Base-by-base conservation (phyloP, 1,140 invertebrate genomes). In the Caenorhabditis tropicalis region DNA sequence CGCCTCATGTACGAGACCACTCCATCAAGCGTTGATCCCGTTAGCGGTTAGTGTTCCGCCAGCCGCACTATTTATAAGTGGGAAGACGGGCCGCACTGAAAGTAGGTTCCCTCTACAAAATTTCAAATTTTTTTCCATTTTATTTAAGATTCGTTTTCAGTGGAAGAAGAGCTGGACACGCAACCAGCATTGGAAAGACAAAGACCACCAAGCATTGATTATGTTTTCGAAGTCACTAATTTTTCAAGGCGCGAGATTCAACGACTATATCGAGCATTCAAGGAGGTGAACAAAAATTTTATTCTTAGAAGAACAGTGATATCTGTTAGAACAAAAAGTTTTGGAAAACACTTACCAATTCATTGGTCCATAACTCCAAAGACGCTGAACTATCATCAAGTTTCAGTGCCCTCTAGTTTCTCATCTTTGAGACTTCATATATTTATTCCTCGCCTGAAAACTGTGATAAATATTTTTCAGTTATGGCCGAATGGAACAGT, bases 21-120 rank as follows among this genome's bases (percentile, higher is more conserved):
- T 74, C 36, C 65, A 74, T 74, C 65, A 74, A 74, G 65, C 65
- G 65, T 74, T 74, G 65, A 74, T 74, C 36, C 65, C 65, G 65
- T 74, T 74, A 15, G 65, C 65, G 65, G 36, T 74, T 46, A 74
- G 65, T 74, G 65, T 74, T 24, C 65, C 65, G 43, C 65, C 36
- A 12, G 65, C 65, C n/a, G 65, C 65, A 27, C 19, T 74, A 24
- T 74, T 74, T 46, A 74, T 74, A 21, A 74, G 33, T 24, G 65
- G 65, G 24, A 74, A 74, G 21, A 43, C 65, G 19, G 36, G 65
- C 24, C 65, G 36, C 6, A 12, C n/a, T 43, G 65, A 74, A 24
- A 74, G 65, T 74, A 74, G 36, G 65, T 74, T 65, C 15, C 19
- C 29, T 1, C 29, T 24, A 56, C 7, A 56, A 1, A 29, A 27